A percentile compares a stretch with the other conserved stretches of the same genome.
Conservation (phyloP, 1,140 invertebrate genomes). For the Cylas formicarius region DNA sequence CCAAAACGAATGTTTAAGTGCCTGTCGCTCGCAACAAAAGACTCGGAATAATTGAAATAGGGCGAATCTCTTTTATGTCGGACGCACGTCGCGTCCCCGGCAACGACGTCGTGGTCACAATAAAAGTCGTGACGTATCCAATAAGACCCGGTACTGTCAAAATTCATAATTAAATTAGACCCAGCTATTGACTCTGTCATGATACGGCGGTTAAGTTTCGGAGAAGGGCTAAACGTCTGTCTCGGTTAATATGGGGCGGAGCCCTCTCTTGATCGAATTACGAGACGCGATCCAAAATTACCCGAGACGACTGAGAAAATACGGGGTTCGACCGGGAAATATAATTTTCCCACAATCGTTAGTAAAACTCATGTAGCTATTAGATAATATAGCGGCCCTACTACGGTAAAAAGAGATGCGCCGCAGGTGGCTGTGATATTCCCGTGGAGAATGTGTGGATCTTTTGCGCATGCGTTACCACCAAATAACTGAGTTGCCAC, state of each 20-base stretch:
- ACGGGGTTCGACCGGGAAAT: background rate
- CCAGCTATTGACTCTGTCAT: conserved; percentile 1
- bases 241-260: background rate
- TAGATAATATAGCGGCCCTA: background rate
- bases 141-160: conserved; percentile 2
- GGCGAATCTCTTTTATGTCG: conserved; percentile 9
- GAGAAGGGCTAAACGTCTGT: background rate
- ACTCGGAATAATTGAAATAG: background rate
- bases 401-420: no score
- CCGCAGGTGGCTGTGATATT: no score
- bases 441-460: no score
- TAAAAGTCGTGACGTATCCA: conserved; percentile 7
- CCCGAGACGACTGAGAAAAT: background rate
- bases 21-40: background rate
- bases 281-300: background rate
- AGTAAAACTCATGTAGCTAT: background rate
- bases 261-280: background rate
- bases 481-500: no score
- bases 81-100: conserved; percentile 4
- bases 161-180: conserved; percentile 11
- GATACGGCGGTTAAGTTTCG: background rate
- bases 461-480: no score
- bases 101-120: conserved; percentile 1
- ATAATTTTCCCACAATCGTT: background rate
- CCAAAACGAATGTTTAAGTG: background rate